Base-by-base conservation (phyloP, 2,797 vertebrate species). In the Huso huso region DNA sequence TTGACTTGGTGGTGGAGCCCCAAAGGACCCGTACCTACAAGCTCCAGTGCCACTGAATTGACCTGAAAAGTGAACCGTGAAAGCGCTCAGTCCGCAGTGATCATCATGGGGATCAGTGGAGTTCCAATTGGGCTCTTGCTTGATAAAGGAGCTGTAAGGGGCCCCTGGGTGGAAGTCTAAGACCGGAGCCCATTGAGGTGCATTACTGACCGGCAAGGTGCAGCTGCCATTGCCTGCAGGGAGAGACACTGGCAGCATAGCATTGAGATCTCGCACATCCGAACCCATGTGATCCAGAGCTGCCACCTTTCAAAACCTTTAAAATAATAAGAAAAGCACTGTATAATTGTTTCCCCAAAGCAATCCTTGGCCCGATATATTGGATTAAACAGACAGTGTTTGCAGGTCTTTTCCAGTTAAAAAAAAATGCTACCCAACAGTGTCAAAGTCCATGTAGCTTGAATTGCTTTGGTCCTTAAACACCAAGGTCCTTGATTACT, bases 61-160 rank as follows among this genome's bases (percentile, higher is more conserved):
- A 18, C 95, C 94, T 0, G 95, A 94, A 88, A 99, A 95, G 84
- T 98, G 95, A 18, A 98, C 89, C 0, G 95, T 98, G 86, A 98
- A 97, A 80, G 96, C 96, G 81, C 95, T 96, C 58, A 95, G 81
- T 72, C 88, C 83, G 71, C 94, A 96, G 75, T 98, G 94, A 74
- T 98, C 96, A 72, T 98, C 95, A 53, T 92, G 89, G 0, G 92
- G 83, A 70, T 98, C 95, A 0, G 88, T 51, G 63, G 86, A 74
- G 68, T 90, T 93, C 96, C 96, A 98, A 77, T 87, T 86, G 4
- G 95, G 95, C 82, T 98, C 96, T 84, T 98, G 96, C 79, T 98
- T 99, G 87, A 99, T 95, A 81, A 96, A 94, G 62, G 94, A 90
- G 79, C 89, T 81, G 67, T 96, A 97, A 9, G 93, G 87, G 66